phyloP scores from a whole-genome alignment of 2,113 vertebrate species.

The Campylorhamphus procurvoides region DNA sequence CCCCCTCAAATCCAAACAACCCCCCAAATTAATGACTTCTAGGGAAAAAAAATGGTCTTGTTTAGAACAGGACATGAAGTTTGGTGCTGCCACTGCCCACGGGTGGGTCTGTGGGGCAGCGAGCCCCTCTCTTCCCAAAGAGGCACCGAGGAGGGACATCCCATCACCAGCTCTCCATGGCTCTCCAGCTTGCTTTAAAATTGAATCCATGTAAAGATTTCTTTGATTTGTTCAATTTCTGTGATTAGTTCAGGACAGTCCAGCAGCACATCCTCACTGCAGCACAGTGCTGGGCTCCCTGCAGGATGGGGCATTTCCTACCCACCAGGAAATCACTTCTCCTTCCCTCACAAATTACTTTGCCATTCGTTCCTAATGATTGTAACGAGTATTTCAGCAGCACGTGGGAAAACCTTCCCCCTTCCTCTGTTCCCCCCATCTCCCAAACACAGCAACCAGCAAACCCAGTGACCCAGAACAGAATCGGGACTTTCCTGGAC shows the following conservation, averaged over 20 bases:
- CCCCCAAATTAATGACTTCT: accelerated
- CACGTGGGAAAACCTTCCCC: slow-evolving; percentile 4
- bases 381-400: not conserved
- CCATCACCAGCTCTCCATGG: accelerated
- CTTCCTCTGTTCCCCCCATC: not conserved
- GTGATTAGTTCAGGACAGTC: not conserved
- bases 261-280: not conserved
- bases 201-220: not conserved
- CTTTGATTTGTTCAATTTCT: not conserved
- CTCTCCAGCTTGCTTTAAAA: not conserved
- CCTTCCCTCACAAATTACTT: not conserved
- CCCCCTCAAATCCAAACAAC: not conserved
- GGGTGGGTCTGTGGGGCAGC: accelerated
- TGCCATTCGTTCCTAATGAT: not conserved
- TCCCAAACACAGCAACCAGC: not conserved
- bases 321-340: not conserved
- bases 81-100: not conserved
- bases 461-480: slow-evolving; percentile 8
- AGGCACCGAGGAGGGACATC: accelerated
- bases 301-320: not conserved
- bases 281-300: accelerated
- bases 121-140: not conserved
- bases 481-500: not conserved
- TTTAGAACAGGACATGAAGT: accelerated
- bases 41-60: not conserved